Evolutionary conservation across 1,140 invertebrate species (phyloP), one percentile per base, ranked within the genome.

Genomic region (Brachionus rotundiformis): DNA sequence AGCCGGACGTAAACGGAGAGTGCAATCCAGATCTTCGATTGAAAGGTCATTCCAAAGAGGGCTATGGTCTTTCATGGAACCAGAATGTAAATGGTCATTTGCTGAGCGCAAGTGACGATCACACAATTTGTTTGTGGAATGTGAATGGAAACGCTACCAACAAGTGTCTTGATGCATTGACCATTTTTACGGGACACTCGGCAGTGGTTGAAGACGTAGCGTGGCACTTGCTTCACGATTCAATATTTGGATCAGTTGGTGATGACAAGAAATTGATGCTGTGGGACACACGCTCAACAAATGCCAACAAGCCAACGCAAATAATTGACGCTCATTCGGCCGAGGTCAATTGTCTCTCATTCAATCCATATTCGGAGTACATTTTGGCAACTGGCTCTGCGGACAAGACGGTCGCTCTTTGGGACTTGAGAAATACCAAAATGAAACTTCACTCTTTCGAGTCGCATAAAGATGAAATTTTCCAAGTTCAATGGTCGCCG

Each of bases 191-290:
- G 8, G 97, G 97, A 0, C 98, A 99, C 86, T 98, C 95, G 6
- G 96, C 97, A 33, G 98, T 99, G 11, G 98, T 99, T 1, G 98
- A 99, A 89, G 98, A 99, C 89, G 98, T 99, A 0, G 96, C 97
- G 0, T 99, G 98, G 97, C 97, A 99, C 89, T 89, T 98, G 54
- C 88, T 99, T 27, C 97, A 99, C 86, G 96, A 99, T 88, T 95
- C 94, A 31, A 89, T 99, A 0, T 99, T 99, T 88, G 98, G 98
- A 5, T 99, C 97, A 0, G 98, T 99, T 0, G 98, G 96, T 75
- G 98, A 99, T 89, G 98, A 99, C 88, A 95, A 98, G 87, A 99
- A 99, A 87, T 90, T 99, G 1, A 98, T 99, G 96, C 98, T 99
- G 86, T 99, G 98, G 98, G 98, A 99, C 87, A 98, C 96, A 3